Conservation (phyloP, 2,888 invertebrate species). For the Atherix ibis region DNA sequence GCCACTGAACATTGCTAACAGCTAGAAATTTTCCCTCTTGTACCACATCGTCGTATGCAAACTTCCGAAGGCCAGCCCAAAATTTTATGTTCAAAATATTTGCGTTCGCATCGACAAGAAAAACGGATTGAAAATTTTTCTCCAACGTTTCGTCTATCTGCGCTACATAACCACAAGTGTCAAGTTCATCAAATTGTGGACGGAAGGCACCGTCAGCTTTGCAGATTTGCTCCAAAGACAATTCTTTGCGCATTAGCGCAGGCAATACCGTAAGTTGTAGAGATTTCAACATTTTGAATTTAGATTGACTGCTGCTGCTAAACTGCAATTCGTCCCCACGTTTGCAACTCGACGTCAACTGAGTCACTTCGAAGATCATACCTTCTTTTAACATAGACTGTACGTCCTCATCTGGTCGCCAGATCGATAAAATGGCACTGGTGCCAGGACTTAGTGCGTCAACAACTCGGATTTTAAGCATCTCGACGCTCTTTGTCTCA, state of each 20-base stretch:
- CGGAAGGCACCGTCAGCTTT: no score
- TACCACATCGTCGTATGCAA: slow-evolving; percentile 39
- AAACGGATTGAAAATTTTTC: slow-evolving; percentile 38
- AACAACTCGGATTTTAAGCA: slow-evolving; percentile 33
- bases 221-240: no score
- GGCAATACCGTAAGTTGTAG: no score
- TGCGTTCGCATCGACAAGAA: slow-evolving; percentile 39
- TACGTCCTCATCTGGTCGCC: slow-evolving; percentile 51
- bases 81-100: slow-evolving; percentile 39
- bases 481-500: slow-evolving; percentile 25
- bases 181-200: slow-evolving; percentile 50
- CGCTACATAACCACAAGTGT: slow-evolving; percentile 53
- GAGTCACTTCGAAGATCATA: slow-evolving; percentile 40
- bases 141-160: no score
- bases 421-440: slow-evolving; percentile 44
- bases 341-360: slow-evolving; percentile 37
- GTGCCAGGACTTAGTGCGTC: slow-evolving; percentile 17
- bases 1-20: slow-evolving; percentile 47
- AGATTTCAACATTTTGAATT: slow-evolving; percentile 33
- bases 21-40: slow-evolving; percentile 40
- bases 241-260: no score
- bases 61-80: slow-evolving; percentile 38
- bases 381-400: slow-evolving; percentile 45
- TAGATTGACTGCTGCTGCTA: slow-evolving; percentile 37
- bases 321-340: slow-evolving; percentile 35